phyloP scores from a whole-genome alignment of 2,888 invertebrate species.

The Cynaeus angustus region DNA sequence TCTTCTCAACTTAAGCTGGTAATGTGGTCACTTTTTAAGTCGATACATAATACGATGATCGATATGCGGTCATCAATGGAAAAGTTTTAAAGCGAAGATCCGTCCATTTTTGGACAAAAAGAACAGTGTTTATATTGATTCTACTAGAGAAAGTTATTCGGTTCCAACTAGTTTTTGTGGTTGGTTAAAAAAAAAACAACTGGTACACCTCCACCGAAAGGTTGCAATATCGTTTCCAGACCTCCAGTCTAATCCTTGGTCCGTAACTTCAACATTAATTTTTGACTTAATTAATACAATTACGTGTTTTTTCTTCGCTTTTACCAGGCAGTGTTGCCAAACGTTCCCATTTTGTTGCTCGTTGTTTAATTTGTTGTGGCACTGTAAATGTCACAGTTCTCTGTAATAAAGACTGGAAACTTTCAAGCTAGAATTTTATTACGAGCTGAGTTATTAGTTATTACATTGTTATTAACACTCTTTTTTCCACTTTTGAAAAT shows the following conservation, averaged over 20 bases:
- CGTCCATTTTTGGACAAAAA: too few relatives aligned
- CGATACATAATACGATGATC: too few relatives aligned
- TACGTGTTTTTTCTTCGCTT: neutral
- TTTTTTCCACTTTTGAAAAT: too few relatives aligned
- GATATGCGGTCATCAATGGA: neutral
- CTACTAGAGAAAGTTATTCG: conserved; percentile 1
- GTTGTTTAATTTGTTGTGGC: neutral
- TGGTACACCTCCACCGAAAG: conserved; percentile 10
- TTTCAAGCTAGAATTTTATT: conserved; percentile 3
- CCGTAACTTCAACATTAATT: neutral
- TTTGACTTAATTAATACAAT: conserved; percentile 4
- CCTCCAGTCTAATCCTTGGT: conserved; percentile 4
- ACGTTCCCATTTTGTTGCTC: neutral
- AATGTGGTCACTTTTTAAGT: conserved; percentile 9
- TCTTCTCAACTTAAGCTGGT: conserved; percentile 3
- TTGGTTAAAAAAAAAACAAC: neutral
- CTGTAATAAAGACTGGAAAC: conserved; percentile 3
- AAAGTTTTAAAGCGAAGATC: neutral
- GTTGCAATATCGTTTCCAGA: neutral
- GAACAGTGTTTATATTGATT: too few relatives aligned
- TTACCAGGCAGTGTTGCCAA: conserved; percentile 4
- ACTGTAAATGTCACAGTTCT: conserved; percentile 10
- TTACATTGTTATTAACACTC: too few relatives aligned
- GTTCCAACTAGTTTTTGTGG: neutral
- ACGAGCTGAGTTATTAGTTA: too few relatives aligned